Percentiles rank a stretch among this genome's conserved stretches.
Conservation (phyloP, 2,797 vertebrate genomes). For the Xyrichtys novacula region DNA sequence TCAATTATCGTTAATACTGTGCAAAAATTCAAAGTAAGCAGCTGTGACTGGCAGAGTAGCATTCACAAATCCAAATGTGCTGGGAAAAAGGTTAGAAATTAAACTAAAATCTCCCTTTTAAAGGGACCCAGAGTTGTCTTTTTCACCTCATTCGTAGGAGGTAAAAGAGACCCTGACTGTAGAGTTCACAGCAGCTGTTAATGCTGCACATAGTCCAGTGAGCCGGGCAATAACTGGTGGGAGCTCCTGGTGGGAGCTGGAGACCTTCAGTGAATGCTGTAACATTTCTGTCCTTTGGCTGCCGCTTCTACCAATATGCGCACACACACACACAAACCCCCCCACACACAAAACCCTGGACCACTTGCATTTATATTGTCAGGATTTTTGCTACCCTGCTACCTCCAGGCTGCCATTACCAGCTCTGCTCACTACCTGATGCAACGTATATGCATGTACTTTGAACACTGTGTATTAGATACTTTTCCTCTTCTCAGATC, state of each 20-base stretch:
- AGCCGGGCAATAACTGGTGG: constrained; percentile 49
- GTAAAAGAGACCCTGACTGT: constrained; percentile 25
- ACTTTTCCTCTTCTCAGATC: neutral
- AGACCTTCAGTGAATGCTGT: constrained; percentile 35
- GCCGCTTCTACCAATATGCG: constrained; percentile 35
- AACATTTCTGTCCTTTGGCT: constrained; percentile 50
- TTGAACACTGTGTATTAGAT: neutral
- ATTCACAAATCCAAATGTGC: constrained; percentile 5
- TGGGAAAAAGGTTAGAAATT: constrained; percentile 28
- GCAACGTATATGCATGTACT: neutral
- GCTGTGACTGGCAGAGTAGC: neutral
- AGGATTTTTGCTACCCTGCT: constrained; percentile 4
- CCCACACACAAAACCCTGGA: neutral
- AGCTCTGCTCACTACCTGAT: constrained; percentile 1
- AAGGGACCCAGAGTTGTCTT: constrained; percentile 48
- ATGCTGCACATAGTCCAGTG: constrained; percentile 51
- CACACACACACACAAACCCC: neutral
- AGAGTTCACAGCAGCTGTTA: constrained; percentile 46
- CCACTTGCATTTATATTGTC: constrained; percentile 6
- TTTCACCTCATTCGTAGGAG: constrained; percentile 49
- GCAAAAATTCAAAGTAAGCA: neutral
- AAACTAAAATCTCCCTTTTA: constrained; percentile 16
- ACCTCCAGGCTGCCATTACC: neutral
- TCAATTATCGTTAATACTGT: neutral
- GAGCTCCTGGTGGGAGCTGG: constrained; percentile 52